Conservation (phyloP, 2,797 vertebrate species). For the Silurus aristotelis region DNA sequence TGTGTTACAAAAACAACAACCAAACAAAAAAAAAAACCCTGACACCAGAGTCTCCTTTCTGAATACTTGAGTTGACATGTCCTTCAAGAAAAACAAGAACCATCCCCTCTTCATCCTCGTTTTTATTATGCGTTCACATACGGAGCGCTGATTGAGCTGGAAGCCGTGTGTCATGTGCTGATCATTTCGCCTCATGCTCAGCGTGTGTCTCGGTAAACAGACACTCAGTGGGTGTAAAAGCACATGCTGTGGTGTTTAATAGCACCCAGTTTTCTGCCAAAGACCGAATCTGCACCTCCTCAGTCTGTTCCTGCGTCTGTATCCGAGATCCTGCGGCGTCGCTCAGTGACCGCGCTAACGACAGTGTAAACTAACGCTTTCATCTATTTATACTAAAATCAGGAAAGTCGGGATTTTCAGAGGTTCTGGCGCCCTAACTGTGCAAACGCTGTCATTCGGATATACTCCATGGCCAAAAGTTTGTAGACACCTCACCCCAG, state of each 20-base stretch:
- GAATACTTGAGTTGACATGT: not conserved
- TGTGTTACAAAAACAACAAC: too few species aligned
- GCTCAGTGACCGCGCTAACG: too few species aligned
- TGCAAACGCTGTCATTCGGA: too few species aligned
- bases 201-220: conserved; percentile 6
- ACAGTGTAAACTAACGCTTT: too few species aligned
- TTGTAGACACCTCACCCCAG: too few species aligned
- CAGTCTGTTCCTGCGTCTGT: not conserved
- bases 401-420: too few species aligned
- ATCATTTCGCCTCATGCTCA: not conserved
- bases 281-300: not conserved
- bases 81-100: not conserved
- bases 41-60: not conserved
- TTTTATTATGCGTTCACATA: not conserved
- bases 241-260: not conserved
- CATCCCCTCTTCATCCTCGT: not conserved
- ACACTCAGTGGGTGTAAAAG: conserved; percentile 13
- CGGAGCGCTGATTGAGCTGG: not conserved
- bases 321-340: not conserved
- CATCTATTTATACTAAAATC: too few species aligned
- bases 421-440: too few species aligned
- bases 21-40: not conserved
- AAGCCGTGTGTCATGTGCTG: not conserved
- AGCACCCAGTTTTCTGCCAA: not conserved
- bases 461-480: too few species aligned